phyloP scores from a whole-genome alignment of 1,140 invertebrate genomes.

The Papilio helenus region DNA sequence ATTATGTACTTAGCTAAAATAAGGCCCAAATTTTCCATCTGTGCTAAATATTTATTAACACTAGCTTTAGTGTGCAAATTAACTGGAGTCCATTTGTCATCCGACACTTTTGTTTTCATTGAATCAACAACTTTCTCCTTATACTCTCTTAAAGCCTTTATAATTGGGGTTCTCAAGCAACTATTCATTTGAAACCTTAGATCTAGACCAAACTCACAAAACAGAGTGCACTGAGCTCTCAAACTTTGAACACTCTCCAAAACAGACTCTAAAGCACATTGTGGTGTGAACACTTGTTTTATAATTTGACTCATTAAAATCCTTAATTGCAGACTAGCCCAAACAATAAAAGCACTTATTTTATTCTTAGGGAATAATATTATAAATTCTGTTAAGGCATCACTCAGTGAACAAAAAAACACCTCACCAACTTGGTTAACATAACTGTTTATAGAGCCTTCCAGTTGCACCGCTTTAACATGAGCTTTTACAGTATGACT shows the following conservation, averaged over 20 bases:
- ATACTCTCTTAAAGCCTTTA: slow-evolving; percentile 78
- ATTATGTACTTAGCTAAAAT: slow-evolving; percentile 81
- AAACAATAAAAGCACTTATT: slow-evolving; percentile 94
- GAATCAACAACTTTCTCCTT: slow-evolving; percentile 79
- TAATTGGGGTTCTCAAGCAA: slow-evolving; percentile 86
- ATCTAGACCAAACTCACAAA: slow-evolving; percentile 85
- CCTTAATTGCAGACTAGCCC: slow-evolving; percentile 94
- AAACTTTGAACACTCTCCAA: slow-evolving; percentile 94
- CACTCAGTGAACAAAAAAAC: slow-evolving; percentile 94
- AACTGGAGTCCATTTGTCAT: slow-evolving; percentile 82
- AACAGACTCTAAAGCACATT: slow-evolving; percentile 91
- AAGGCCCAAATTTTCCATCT: slow-evolving; percentile 82
- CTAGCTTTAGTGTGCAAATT: slow-evolving; percentile 82
- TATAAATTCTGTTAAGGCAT: slow-evolving; percentile 94
- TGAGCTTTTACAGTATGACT: slow-evolving; percentile 92
- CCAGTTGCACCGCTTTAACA: slow-evolving; percentile 93
- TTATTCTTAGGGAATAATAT: slow-evolving; percentile 90
- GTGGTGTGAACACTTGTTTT: slow-evolving; percentile 96
- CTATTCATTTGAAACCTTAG: slow-evolving; percentile 93
- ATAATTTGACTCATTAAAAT: slow-evolving; percentile 91
- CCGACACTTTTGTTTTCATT: slow-evolving; percentile 78
- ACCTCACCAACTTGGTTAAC: slow-evolving; percentile 92
- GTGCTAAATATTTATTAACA: slow-evolving; percentile 76
- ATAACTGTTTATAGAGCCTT: slow-evolving; percentile 93
- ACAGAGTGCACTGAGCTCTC: slow-evolving; percentile 87